Base-by-base conservation (phyloP, 2,888 invertebrate genomes). In the Eulithis testata region DNA sequence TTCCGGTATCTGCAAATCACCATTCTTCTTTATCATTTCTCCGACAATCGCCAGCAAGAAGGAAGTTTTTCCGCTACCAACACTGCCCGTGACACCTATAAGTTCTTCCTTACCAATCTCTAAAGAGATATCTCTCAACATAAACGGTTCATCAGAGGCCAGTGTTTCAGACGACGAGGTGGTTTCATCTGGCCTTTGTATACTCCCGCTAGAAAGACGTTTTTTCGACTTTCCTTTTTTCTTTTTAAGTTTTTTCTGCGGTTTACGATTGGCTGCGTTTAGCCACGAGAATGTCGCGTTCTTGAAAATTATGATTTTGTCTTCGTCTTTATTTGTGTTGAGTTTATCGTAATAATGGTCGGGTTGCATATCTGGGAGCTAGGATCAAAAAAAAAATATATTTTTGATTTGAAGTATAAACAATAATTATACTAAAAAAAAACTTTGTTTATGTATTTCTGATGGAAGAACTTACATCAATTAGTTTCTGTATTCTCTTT, bases 41-140 rank as follows among this genome's bases (percentile, higher is more conserved):
- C 97, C 98, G 60, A 98, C 92, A 59, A 99, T 94, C 1, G 98
- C 97, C 60, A 96, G 94, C 27, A 99, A 89, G 2, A 99, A 90
- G 0, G 97, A 96, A 11, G 97, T 96, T 90, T 99, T 99, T 9
- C 99, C 99, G 76, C 97, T 95, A 0, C 99, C 99, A 2, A 99
- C 97, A 70, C 95, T 94, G 0, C 99, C 99, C 73, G 97, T 96
- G 11, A 99, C 93, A 36, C 98, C 99, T 14, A 99, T 90, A 67
- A 98, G 93, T 74, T 97, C 95, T 0, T 96, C 97, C 94, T 96
- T 85, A 7, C 89, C 88, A 14, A 90, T 85, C 67, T 87, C 87
- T 59, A 91, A 74, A 3, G 79, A 81, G 60, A 93, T 84, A 57
- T 90, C 86, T 50, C 74, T 84, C 66, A 93, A 75, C 69, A 73